Evolutionary conservation across 2,797 vertebrate species (phyloP).

Genomic region (Manis pentadactyla): DNA sequence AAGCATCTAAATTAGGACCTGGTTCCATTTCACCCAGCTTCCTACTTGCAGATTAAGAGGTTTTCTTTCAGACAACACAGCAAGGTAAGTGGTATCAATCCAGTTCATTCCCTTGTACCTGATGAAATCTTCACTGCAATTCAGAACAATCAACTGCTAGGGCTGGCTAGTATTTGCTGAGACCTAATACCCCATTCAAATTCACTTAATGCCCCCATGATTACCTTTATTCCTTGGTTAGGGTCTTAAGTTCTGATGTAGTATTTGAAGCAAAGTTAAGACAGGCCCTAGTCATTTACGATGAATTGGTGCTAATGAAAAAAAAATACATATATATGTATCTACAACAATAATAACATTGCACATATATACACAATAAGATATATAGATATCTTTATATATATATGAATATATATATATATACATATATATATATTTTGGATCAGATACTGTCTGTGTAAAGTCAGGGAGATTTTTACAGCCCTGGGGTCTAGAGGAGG

Average conservation of each 20-base stretch:
- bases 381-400: background rate
- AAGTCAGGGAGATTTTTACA: background rate
- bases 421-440: too few relatives aligned
- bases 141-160: background rate
- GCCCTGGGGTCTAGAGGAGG: background rate
- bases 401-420: too few relatives aligned
- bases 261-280: conserved; percentile 30
- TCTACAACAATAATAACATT: too few relatives aligned
- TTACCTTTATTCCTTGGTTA: background rate
- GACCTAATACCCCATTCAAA: background rate
- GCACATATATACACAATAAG: background rate
- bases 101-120: background rate
- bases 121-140: background rate
- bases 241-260: background rate
- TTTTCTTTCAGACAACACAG: conserved; percentile 49
- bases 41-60: background rate
- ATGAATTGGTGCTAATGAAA: background rate
- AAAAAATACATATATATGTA: background rate
- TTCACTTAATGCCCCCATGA: background rate
- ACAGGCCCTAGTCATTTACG: background rate
- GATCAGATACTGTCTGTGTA: background rate
- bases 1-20: conserved; percentile 15
- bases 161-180: background rate
- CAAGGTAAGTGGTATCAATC: conserved; percentile 23
- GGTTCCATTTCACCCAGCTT: conserved; percentile 20